Percentiles rank a stretch among this genome's conserved stretches.
phyloP scores from a whole-genome alignment of 2,888 invertebrate genomes.

The Gonocerus acuteangulatus region DNA sequence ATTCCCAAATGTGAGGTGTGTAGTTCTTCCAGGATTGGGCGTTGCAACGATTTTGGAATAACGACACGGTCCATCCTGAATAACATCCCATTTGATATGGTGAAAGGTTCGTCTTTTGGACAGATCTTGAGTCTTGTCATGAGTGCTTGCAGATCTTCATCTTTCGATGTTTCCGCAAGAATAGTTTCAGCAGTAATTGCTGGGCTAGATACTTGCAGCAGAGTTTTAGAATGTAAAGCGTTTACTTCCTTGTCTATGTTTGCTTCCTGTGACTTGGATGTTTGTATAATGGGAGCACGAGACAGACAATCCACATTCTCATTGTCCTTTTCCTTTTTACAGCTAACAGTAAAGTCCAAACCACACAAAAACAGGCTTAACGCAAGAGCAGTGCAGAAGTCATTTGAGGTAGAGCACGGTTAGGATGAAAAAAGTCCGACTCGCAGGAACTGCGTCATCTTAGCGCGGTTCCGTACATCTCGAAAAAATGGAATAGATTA shows the following conservation, averaged over 20 bases:
- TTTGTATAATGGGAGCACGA: not conserved
- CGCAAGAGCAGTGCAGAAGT: not conserved
- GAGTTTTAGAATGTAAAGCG: not conserved
- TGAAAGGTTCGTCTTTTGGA: no score
- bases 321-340: not conserved
- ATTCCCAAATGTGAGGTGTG: conserved; percentile 38
- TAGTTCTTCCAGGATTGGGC: conserved; percentile 37
- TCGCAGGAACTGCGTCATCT: no score
- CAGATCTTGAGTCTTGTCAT: conserved; percentile 2
- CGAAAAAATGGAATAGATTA: no score
- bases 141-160: conserved; percentile 8
- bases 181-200: not conserved
- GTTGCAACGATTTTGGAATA: not conserved
- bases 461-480: no score
- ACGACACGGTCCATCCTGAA: not conserved
- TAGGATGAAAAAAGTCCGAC: no score
- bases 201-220: not conserved
- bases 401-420: not conserved
- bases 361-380: not conserved
- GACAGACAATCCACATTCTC: not conserved
- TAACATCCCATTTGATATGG: conserved; percentile 19
- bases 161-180: not conserved
- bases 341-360: not conserved
- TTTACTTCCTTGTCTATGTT: not conserved
- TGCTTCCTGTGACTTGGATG: not conserved